These are phyloP conservation scores for Sinotaia quadrata DNA, from an alignment of 2,888 invertebrate species.

Conservation along the genomic window DNA sequence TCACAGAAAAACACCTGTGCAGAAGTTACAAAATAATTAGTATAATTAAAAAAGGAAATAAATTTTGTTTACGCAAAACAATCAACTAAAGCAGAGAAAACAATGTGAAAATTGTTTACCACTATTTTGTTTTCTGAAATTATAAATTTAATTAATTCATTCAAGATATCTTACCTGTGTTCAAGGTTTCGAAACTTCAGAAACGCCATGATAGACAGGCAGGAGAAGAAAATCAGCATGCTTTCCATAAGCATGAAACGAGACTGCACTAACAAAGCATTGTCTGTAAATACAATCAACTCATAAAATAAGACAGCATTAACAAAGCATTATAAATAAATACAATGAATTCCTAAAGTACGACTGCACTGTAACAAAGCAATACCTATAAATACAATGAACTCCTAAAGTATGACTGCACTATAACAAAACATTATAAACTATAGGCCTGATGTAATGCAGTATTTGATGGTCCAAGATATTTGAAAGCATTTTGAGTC, in stretches of 20 bases:
- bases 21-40: too few relatives aligned
- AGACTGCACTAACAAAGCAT: conserved; percentile 92
- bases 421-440: too few relatives aligned
- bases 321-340: too few relatives aligned
- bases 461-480: too few relatives aligned
- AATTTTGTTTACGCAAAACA: not conserved
- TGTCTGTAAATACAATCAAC: conserved; percentile 80
- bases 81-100: not conserved
- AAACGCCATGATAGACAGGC: conserved; percentile 76
- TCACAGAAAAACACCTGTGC: conserved; percentile 75
- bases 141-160: not conserved
- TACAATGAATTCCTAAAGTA: too few relatives aligned
- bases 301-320: conserved; percentile 93
- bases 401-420: too few relatives aligned
- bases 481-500: too few relatives aligned
- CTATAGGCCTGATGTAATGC: too few relatives aligned
- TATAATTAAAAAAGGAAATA: not conserved
- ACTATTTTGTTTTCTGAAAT: too few relatives aligned
- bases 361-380: too few relatives aligned
- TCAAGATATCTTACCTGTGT: conserved; percentile 47
- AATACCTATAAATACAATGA: conserved; percentile 81
- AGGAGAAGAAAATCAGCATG: conserved; percentile 87
- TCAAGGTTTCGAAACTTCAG: conserved; percentile 71
- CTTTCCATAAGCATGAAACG: conserved; percentile 94
- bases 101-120: not conserved